These are phyloP conservation scores for Heterotis niloticus DNA, from an alignment of 2,113 vertebrate genomes.

Conservation along the genomic window DNA sequence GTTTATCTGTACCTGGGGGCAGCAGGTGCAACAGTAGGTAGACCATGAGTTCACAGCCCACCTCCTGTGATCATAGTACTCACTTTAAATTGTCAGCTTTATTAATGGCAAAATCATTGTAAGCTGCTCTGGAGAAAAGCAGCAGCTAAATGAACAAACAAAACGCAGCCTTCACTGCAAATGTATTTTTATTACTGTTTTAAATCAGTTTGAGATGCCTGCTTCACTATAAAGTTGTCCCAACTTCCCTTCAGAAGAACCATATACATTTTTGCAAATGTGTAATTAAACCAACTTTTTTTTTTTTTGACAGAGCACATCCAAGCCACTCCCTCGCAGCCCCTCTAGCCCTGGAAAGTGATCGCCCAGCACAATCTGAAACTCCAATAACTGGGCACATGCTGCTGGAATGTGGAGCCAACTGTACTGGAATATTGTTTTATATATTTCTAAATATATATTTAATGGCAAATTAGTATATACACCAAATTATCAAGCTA, in stretches of 20 bases:
- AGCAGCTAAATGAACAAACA: no score
- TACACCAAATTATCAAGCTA: not conserved
- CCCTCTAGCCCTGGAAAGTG: slow-evolving; percentile 50
- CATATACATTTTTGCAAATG: not conserved
- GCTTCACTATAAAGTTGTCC: no score
- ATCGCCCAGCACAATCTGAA: slow-evolving; percentile 33
- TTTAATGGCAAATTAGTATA: slow-evolving; percentile 42
- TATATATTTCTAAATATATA: slow-evolving; percentile 41
- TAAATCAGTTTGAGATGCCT: no score
- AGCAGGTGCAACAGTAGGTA: no score
- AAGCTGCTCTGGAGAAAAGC: no score
- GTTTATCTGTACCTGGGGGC: no score
- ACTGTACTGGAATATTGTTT: slow-evolving; percentile 58
- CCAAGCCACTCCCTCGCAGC: slow-evolving; percentile 50
- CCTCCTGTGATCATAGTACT: no score
- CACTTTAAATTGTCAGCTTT: no score
- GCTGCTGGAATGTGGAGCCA: slow-evolving; percentile 34
- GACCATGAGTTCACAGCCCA: no score
- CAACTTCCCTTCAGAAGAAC: no score
- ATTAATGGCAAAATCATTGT: no score
- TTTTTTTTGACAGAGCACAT: slow-evolving; percentile 50
- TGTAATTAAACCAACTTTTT: not conserved
- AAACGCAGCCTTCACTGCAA: no score
- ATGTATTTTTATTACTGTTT: not conserved
- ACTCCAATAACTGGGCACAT: slow-evolving; percentile 50